Base-by-base conservation (phyloP, 64 coral and sea anemone species). In the Acropora yongei region DNA sequence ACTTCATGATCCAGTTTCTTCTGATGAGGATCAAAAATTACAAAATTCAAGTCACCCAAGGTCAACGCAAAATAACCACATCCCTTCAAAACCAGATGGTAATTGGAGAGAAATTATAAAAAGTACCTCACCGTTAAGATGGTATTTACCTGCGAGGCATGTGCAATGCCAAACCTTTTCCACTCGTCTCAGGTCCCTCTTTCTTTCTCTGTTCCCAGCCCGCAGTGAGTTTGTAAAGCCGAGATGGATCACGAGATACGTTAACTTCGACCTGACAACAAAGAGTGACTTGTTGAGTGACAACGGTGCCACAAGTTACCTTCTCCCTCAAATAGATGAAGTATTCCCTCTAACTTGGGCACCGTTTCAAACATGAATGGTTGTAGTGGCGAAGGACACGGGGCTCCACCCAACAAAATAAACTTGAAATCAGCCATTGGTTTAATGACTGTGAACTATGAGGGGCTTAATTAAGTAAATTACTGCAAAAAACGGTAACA, bases 91-190 rank as follows among this genome's bases (percentile, higher is more conserved):
- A 55, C 51, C 10, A 55, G 51, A 7, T 5, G 10, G 51, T 7
- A 5, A 55, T 55, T 55, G 6, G 10, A 55, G 10, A 43, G 17
- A 43, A 16, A 75, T 19, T 14, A 72, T 6, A 1, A 42, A 42
- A 47, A 3, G 47, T n/a, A 49, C 2, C 6, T 20, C 30, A 30
- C 30, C 30, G 4, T 14, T 1, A 10, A 13, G 17, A 30, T 30
- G 30, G 51, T 7, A 55, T 45, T 4, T 95, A 98, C 96, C 93
- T 98, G 90, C 95, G 96, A 69, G 96, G 96, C 82, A 98, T 95
- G 67, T 95, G 91, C 17, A 95, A 72, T 30, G 87, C 1, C 40
- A 80, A 88, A 11, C 82, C 93, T 8, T 47, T 18, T 0, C 80
- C 84, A 44, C 69, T 40, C 9, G 72, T 43, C 41, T 89, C 88